phyloP scores from a whole-genome alignment of 2,113 vertebrate species.

The Xenopus borealis region DNA sequence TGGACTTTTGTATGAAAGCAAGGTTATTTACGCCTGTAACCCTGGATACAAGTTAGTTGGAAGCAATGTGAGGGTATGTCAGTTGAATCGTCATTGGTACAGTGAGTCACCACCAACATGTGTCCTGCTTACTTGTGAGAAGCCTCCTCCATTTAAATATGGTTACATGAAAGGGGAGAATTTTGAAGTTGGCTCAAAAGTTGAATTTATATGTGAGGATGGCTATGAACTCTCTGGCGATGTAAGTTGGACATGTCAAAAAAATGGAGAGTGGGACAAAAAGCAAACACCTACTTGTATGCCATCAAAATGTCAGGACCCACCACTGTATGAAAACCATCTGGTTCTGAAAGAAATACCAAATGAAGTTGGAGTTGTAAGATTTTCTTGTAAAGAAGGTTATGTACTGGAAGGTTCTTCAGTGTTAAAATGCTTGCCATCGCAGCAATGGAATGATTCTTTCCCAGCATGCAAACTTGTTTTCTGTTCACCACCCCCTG shows the following conservation, averaged over 20 bases:
- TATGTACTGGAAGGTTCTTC: conserved; percentile 78
- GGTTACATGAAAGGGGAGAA: conserved; percentile 74
- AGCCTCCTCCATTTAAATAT: conserved; percentile 76
- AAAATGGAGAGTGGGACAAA: conserved; percentile 86
- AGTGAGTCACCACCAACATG: conserved; percentile 76
- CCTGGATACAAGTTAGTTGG: conserved; percentile 78
- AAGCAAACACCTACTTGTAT: conserved; percentile 74
- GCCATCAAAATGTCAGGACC: conserved; percentile 86
- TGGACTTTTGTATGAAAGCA: conserved; percentile 77
- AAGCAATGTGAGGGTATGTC: conserved; percentile 76
- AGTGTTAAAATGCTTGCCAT: conserved; percentile 77
- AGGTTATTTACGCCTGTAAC: conserved; percentile 78
- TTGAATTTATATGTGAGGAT: conserved; percentile 85
- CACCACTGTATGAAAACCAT: conserved; percentile 83
- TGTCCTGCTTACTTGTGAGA: conserved; percentile 79
- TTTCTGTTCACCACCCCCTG: conserved; percentile 76
- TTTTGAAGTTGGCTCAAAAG: conserved; percentile 83
- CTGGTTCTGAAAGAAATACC: conserved; percentile 77
- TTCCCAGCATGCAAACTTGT: conserved; percentile 87
- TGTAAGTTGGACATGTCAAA: conserved; percentile 82
- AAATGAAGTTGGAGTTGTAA: conserved; percentile 74
- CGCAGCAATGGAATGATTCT: conserved; percentile 88
- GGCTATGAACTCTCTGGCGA: conserved; percentile 88
- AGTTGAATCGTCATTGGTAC: conserved; percentile 91
- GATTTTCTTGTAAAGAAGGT: conserved; percentile 86